A percentile compares a stretch with the other conserved stretches of the same genome.
These are phyloP conservation scores for Girardia tigrina DNA, from an alignment of 2,888 invertebrate genomes.

Conservation along the genomic window DNA sequence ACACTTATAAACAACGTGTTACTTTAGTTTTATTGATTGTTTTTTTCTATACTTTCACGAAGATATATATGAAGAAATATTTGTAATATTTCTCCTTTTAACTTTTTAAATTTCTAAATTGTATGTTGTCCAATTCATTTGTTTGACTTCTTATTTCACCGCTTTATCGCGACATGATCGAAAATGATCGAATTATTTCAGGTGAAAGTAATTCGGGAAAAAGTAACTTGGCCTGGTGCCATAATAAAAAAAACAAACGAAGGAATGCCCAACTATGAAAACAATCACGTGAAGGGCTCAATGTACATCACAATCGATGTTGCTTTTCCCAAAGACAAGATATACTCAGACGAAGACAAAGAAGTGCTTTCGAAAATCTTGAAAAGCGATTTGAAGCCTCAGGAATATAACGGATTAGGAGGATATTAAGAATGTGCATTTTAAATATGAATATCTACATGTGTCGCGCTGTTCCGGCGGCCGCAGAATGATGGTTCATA, in stretches of 20 bases:
- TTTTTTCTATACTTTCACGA: too few relatives aligned
- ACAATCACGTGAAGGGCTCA: constrained; percentile 81
- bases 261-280: constrained; percentile 96
- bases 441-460: neutral
- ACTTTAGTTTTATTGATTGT: too few relatives aligned
- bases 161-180: too few relatives aligned
- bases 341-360: constrained; percentile 69
- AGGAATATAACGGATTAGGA: constrained; percentile 77
- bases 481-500: neutral
- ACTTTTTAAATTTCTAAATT: too few relatives aligned
- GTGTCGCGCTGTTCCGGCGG: neutral
- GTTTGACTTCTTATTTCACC: too few relatives aligned
- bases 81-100: too few relatives aligned
- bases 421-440: neutral
- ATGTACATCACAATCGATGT: constrained; percentile 91
- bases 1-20: too few relatives aligned
- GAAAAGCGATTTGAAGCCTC: constrained; percentile 66
- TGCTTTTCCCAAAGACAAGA: constrained; percentile 77
- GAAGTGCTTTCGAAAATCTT: constrained; percentile 70
- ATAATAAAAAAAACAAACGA: constrained; percentile 90
- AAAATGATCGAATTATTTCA: too few relatives aligned
- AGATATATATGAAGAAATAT: too few relatives aligned
- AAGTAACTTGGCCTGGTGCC: constrained; percentile 93
- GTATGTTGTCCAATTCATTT: too few relatives aligned
- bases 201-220: constrained; percentile 64